These are phyloP conservation scores for Vulpes vulpes DNA, from an alignment of 2,113 vertebrate species.

Conservation along the genomic window DNA sequence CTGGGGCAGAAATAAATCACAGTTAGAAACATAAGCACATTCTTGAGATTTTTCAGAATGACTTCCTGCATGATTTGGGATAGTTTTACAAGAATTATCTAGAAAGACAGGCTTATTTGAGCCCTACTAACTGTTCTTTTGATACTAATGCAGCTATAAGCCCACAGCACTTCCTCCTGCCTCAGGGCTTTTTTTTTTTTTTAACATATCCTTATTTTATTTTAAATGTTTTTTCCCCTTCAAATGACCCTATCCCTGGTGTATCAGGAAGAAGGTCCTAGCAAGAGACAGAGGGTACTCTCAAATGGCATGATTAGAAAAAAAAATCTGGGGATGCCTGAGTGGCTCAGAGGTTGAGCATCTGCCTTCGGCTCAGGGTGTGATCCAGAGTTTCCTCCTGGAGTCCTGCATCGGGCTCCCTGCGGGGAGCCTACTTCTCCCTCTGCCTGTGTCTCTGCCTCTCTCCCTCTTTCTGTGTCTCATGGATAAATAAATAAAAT, in stretches of 20 bases:
- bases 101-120: background rate
- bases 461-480: no score
- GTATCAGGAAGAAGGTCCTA: background rate
- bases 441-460: no score
- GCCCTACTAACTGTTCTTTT: background rate
- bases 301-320: background rate
- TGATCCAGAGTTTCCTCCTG: no score
- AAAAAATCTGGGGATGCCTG: background rate
- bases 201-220: background rate
- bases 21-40: conserved; percentile 1
- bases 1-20: conserved; percentile 19
- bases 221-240: background rate
- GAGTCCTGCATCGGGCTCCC: no score
- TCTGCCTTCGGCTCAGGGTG: no score
- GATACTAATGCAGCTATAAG: conserved; percentile 27
- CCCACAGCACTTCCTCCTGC: background rate
- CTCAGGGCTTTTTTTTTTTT: background rate
- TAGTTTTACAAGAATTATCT: conserved; percentile 19
- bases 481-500: no score
- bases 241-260: background rate
- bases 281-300: background rate
- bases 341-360: no score
- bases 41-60: conserved; percentile 46
- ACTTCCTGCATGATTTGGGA: conserved; percentile 27
- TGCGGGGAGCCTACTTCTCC: no score